phyloP scores from a whole-genome alignment of 2,113 vertebrate genomes.

The Phyllostomus hastatus region DNA sequence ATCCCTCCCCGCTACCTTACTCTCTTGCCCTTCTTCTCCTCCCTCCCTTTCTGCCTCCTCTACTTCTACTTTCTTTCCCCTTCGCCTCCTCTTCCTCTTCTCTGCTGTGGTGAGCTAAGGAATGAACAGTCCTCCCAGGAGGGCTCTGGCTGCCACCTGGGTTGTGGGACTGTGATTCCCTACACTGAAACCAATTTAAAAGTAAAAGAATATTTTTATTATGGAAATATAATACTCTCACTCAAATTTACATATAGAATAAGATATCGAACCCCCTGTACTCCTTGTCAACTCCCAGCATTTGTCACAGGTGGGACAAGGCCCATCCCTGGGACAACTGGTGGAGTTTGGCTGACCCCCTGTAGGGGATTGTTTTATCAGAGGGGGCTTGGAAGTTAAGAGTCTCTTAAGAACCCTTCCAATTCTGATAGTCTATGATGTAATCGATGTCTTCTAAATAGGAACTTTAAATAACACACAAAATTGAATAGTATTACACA shows the following conservation, averaged over 20 bases:
- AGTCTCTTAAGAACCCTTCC: background rate
- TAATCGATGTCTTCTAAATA: background rate
- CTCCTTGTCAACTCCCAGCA: background rate
- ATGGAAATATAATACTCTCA: background rate
- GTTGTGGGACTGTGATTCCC: background rate
- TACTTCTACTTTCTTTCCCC: no score
- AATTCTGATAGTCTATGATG: background rate
- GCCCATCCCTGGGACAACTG: background rate
- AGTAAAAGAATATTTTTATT: background rate
- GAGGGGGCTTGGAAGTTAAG: background rate
- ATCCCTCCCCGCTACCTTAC: background rate
- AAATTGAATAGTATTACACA: background rate
- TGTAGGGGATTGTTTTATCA: background rate
- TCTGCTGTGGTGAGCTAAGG: background rate
- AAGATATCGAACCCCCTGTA: background rate
- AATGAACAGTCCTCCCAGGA: background rate
- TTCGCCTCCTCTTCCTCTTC: background rate
- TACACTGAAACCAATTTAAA: constrained; percentile 1
- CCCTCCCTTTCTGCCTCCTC: background rate
- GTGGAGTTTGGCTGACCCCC: background rate
- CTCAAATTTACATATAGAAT: background rate
- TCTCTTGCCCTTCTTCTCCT: fast-evolving
- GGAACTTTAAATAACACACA: background rate
- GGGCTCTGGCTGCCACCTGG: background rate
- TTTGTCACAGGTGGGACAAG: background rate